Conservation (phyloP, 2,797 vertebrate species). For the Galaxias olidus region DNA sequence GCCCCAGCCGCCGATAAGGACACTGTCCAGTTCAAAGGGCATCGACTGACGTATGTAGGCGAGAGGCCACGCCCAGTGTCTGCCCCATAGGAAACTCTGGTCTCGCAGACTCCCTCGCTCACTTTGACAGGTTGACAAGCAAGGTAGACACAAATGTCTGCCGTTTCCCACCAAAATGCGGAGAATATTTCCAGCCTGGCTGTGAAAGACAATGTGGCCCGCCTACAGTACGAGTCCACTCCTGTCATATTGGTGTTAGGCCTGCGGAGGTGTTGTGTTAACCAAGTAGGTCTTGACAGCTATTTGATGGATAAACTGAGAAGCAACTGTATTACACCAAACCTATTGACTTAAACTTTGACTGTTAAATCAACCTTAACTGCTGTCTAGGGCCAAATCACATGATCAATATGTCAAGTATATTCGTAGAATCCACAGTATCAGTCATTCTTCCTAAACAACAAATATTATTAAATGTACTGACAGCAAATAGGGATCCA, state of each 20-base stretch:
- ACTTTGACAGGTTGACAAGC: constrained; percentile 44
- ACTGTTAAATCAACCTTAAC: too few species aligned
- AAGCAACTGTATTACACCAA: too few species aligned
- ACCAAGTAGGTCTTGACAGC: neutral
- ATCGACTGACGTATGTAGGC: constrained; percentile 61
- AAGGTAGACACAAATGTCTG: constrained; percentile 22
- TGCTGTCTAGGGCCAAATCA: too few species aligned
- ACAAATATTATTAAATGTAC: too few species aligned
- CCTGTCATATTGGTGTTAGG: neutral
- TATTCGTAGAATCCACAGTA: too few species aligned
- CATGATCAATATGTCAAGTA: too few species aligned
- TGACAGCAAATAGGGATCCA: too few species aligned
- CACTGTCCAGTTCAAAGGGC: constrained; percentile 56
- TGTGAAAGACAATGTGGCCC: constrained; percentile 22
- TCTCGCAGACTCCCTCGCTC: constrained; percentile 25
- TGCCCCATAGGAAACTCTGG: constrained; percentile 32
- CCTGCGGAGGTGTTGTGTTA: neutral
- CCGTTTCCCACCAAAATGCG: constrained; percentile 21
- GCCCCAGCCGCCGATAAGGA: constrained; percentile 40
- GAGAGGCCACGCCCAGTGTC: constrained; percentile 42
- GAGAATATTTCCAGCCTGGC: constrained; percentile 21
- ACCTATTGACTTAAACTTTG: too few species aligned
- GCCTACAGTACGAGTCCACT: neutral
- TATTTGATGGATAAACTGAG: too few species aligned
- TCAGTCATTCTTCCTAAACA: too few species aligned